These are phyloP conservation scores for Trissolcus brochymenae DNA, from an alignment of 2,888 invertebrate species.

Conservation along the genomic window DNA sequence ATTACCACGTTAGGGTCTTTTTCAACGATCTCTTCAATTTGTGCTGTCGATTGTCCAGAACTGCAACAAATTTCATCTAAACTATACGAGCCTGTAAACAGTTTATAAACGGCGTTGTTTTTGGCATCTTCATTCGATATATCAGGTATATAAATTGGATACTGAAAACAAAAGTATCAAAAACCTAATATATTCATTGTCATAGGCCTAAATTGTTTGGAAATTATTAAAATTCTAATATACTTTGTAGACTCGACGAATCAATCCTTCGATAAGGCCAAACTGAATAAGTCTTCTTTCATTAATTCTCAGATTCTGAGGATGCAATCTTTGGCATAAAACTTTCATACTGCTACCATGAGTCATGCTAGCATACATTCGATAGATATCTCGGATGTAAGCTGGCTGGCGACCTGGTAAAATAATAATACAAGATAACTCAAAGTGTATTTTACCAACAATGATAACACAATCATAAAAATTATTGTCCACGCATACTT, in stretches of 20 bases:
- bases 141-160: conserved; percentile 71
- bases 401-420: conserved; percentile 81
- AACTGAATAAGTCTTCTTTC: conserved; percentile 91
- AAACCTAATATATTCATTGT: background rate
- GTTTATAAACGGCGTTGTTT: conserved; percentile 77
- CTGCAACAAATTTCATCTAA: conserved; percentile 94
- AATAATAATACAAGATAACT: conserved; percentile 3
- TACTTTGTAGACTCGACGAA: conserved; percentile 88
- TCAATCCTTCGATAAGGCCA: conserved; percentile 89
- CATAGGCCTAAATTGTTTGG: background rate
- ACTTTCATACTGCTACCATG: conserved; percentile 87
- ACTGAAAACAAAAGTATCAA: conserved; percentile 62
- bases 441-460: no score
- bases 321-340: conserved; percentile 84
- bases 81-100: conserved; percentile 88
- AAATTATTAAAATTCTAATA: background rate
- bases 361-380: conserved; percentile 86
- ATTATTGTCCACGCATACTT: conserved; percentile 76
- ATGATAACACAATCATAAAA: background rate
- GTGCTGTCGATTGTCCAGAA: conserved; percentile 84
- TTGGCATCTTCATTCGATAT: conserved; percentile 66
- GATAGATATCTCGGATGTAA: conserved; percentile 83
- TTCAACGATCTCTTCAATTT: conserved; percentile 89
- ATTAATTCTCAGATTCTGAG: conserved; percentile 85
- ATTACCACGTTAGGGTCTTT: conserved; percentile 88